phyloP scores from a whole-genome alignment of 2,888 invertebrate genomes.

The Ormyrus nitidulus region DNA sequence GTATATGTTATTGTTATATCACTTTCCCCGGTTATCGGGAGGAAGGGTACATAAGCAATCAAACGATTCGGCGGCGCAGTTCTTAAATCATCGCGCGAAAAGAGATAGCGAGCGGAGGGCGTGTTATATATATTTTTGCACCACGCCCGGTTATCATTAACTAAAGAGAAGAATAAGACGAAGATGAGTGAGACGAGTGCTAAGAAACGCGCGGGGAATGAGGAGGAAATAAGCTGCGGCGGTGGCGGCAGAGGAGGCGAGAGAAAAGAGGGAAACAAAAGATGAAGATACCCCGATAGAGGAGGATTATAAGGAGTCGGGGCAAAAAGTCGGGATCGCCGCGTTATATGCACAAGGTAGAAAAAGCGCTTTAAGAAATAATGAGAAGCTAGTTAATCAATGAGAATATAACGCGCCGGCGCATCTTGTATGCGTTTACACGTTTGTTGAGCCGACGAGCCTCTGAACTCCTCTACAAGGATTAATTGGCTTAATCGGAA shows the following conservation, averaged over 20 bases:
- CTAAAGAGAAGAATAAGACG: constrained; percentile 1
- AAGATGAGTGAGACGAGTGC: neutral
- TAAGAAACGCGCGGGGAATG: neutral
- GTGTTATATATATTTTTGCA: constrained; percentile 37
- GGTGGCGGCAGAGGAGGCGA: neutral
- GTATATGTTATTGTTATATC: constrained; percentile 48
- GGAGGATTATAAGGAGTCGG: constrained; percentile 15
- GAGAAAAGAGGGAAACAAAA: constrained; percentile 14
- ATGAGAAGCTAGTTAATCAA: constrained; percentile 54
- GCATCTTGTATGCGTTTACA: constrained; percentile 22
- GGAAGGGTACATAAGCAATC: neutral
- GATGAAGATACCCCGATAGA: constrained; percentile 23
- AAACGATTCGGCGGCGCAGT: constrained; percentile 34
- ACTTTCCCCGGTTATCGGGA: constrained; percentile 31
- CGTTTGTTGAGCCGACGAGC: constrained; percentile 36
- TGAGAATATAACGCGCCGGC: constrained; percentile 22
- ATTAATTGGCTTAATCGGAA: constrained; percentile 51
- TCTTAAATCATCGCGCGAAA: constrained; percentile 41
- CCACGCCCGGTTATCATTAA: constrained; percentile 51
- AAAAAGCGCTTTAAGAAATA: constrained; percentile 50
- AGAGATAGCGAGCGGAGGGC: constrained; percentile 19
- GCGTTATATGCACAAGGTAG: neutral
- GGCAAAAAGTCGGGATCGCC: constrained; percentile 30
- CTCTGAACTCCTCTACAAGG: constrained; percentile 14
- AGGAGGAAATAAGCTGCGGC: neutral